phyloP scores from a whole-genome alignment of 2,113 vertebrate genomes.

The Enhydra lutris region DNA sequence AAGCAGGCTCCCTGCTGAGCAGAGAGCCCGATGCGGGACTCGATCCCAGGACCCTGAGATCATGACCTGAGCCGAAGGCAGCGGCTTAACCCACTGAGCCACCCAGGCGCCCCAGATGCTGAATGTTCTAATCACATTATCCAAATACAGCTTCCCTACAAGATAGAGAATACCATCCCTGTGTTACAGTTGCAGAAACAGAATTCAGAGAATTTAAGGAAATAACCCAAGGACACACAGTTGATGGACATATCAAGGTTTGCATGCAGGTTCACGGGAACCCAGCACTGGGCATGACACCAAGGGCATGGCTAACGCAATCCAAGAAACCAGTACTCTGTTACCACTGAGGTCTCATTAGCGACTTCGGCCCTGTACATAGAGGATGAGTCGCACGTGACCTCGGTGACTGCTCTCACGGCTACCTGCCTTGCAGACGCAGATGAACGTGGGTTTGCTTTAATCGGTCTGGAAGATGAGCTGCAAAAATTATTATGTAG shows the following conservation, averaged over 20 bases:
- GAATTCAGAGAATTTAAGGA: background rate
- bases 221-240: background rate
- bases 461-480: background rate
- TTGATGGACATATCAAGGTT: background rate
- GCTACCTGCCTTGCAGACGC: background rate
- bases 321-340: rapidly evolving
- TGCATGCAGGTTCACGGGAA: too few species aligned
- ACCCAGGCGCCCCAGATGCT: too few species aligned
- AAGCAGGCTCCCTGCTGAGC: too few species aligned
- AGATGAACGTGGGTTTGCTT: background rate
- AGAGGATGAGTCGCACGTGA: background rate
- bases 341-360: background rate
- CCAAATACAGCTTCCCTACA: background rate
- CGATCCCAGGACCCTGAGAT: too few species aligned
- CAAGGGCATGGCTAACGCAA: rapidly evolving
- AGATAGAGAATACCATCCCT: background rate
- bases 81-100: too few species aligned
- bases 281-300: rapidly evolving
- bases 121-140: background rate
- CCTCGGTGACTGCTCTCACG: rapidly evolving
- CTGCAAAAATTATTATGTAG: background rate
- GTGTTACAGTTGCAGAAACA: background rate
- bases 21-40: too few species aligned
- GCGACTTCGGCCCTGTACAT: too few species aligned
- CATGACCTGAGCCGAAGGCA: too few species aligned